Base-by-base conservation (phyloP, 1,140 invertebrate genomes). In the Drosophila ercepeae region DNA sequence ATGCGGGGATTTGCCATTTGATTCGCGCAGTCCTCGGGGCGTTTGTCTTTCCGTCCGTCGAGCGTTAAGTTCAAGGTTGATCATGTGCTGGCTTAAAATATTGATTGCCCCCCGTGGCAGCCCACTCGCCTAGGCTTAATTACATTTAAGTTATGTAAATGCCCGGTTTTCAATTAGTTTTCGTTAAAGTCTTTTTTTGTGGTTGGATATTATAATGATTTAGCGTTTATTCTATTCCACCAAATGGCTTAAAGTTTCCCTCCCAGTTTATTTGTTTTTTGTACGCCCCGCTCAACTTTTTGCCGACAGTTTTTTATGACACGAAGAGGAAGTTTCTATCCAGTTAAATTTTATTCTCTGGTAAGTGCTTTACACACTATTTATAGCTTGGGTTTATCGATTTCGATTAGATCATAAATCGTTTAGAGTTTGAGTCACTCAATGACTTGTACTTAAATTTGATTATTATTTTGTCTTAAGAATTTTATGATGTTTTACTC, bases 81-180 rank as follows among this genome's bases (percentile, higher is more conserved):
- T n/a, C 25, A 44, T 21, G 19, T 55, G 36, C 14, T 14, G 59
- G 59, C 68, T 86, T 55, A 74, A 86, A 70, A 74, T 88, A 88
- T 88, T 86, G 77, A 88, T 88, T 81, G 68, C 76, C 46, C 46
- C 78, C 60, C 57, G 71, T 25, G 57, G 54, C 61, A 50, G 75
- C 49, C 29, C 42, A 53, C 41, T 55, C 71, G 25, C 14, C 2
- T 32, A 19, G 53, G 32, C 57, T 68, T 81, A 77, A 86, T 86
- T 88, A 86, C 77, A 77, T 53, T 88, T 88, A 64, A 81, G 73
- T 88, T 88, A 88, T 86, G 81, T 86, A 86, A 86, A 86, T 88
- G 55, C 68, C 36, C 60, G 39, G 63, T 64, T 88, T 86, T 81
- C 76, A 84, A 84, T 84, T 86, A 88, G 82, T 76, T 79, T 65